These are phyloP conservation scores for Dicrurus megarhynchus DNA, from an alignment of 2,113 vertebrate species.

Conservation along the genomic window DNA sequence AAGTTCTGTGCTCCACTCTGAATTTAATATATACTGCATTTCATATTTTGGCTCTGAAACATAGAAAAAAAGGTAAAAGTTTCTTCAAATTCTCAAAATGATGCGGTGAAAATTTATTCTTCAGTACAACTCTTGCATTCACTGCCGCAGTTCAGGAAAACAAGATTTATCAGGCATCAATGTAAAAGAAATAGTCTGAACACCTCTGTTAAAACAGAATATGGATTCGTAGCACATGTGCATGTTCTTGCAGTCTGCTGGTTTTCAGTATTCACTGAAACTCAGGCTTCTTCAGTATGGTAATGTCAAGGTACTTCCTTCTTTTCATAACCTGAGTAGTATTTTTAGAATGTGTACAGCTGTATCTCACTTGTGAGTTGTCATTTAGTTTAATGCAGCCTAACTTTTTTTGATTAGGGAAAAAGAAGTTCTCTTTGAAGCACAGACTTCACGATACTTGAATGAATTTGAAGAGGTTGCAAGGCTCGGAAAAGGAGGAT, in stretches of 20 bases:
- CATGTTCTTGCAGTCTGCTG: background rate
- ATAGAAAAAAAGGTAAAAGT: background rate
- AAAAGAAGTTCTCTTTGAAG: slow-evolving; percentile 85
- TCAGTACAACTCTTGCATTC: background rate
- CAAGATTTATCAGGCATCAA: background rate
- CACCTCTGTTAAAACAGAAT: background rate
- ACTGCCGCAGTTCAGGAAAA: background rate
- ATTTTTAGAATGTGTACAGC: background rate
- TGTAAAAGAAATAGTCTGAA: background rate
- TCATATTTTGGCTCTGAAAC: background rate
- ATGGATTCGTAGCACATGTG: background rate
- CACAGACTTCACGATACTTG: slow-evolving; percentile 91
- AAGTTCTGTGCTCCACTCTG: background rate
- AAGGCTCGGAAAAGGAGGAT: slow-evolving; percentile 89
- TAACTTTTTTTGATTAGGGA: slow-evolving; percentile 66
- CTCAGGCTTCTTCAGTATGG: background rate
- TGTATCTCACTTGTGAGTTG: background rate
- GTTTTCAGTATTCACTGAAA: background rate
- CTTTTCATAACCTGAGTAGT: background rate
- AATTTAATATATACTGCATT: background rate
- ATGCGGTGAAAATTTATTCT: background rate
- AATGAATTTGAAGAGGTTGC: slow-evolving; percentile 93
- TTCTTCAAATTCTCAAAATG: background rate
- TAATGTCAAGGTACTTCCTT: background rate
- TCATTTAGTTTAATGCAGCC: background rate